phyloP scores from a whole-genome alignment of 2,113 vertebrate species.

The Marmota monax region DNA sequence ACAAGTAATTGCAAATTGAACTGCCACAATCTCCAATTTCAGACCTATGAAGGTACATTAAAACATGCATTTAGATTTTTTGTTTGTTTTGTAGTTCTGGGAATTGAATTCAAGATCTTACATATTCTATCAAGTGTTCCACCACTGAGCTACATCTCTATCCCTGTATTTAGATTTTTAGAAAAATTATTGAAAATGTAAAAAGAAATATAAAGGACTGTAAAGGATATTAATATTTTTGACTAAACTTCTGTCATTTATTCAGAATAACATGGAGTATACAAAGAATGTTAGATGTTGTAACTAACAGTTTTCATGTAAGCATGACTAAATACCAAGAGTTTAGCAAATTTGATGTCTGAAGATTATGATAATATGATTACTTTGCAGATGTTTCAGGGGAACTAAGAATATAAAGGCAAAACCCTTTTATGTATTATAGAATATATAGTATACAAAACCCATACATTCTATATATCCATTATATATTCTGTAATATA shows the following conservation, averaged over 20 bases:
- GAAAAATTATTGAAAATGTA: not conserved
- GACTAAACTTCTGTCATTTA: not conserved
- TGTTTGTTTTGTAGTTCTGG: too few relatives aligned
- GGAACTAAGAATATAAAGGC: not conserved
- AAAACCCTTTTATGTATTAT: not conserved
- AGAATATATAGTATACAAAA: too few relatives aligned
- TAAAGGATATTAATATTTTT: not conserved
- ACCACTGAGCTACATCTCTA: too few relatives aligned
- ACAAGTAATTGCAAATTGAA: conserved; percentile 15
- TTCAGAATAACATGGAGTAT: not conserved
- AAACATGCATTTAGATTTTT: not conserved
- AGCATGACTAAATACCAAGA: not conserved
- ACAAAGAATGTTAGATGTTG: not conserved
- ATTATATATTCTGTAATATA: too few relatives aligned
- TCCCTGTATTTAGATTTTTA: not conserved
- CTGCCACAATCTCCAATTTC: not conserved
- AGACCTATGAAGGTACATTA: not conserved
- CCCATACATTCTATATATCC: too few relatives aligned
- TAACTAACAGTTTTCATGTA: not conserved
- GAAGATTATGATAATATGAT: not conserved
- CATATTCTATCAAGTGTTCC: too few relatives aligned
- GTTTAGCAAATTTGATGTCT: not conserved
- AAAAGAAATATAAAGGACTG: not conserved
- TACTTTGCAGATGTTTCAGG: not conserved
- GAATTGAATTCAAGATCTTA: too few relatives aligned